Base-by-base conservation (phyloP, 2,113 vertebrate genomes). In the Turnix velox region DNA sequence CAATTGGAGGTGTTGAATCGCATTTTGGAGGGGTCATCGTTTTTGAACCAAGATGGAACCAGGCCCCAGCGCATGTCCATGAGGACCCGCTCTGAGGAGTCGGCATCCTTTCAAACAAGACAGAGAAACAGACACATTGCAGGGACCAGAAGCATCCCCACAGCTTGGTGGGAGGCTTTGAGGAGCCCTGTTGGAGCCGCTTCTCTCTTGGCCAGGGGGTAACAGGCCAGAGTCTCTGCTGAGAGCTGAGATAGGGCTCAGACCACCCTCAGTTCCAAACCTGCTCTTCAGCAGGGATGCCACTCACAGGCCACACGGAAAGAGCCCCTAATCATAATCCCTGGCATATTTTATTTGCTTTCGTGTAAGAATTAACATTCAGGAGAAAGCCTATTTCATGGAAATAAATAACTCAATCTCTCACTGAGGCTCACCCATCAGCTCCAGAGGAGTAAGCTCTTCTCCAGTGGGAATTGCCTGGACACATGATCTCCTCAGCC, bases 51-150 rank as follows among this genome's bases (percentile, higher is more conserved):
- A 33, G 97, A 94, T 8, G 99, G 99, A 39, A 99, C 77, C 35
- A 99, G 96, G 52, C 99, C 99, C 99, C 99, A 99, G 27, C 99
- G 98, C 99, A 99, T 99, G 15, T 98, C 97, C 35, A 98, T 97
- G 76, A 99, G 96, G 46, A 99, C 96, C 55, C 98, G 97, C 88
- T 99, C 98, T 0, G 98, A 99, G 40, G 97, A 98, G 52, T 99
- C 98, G 1, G 98, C 98, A 90, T 97, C 96, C 99, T 99, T 95
- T 75, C 2, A 1, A 40, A 89, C 0, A 14, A 92, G 61, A 75
- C 3, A 79, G 55, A 93, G 66, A 68, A 57, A 68, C 15, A 18
- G 55, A 18, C 69, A 57, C 0, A 0, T 17, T 3, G 1, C 31
- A 14, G 37, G 63, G 59, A 61, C 45, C 40, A 45, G 0, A 0